phyloP scores from a whole-genome alignment of 2,113 vertebrate species.

The Thymallus thymallus region DNA sequence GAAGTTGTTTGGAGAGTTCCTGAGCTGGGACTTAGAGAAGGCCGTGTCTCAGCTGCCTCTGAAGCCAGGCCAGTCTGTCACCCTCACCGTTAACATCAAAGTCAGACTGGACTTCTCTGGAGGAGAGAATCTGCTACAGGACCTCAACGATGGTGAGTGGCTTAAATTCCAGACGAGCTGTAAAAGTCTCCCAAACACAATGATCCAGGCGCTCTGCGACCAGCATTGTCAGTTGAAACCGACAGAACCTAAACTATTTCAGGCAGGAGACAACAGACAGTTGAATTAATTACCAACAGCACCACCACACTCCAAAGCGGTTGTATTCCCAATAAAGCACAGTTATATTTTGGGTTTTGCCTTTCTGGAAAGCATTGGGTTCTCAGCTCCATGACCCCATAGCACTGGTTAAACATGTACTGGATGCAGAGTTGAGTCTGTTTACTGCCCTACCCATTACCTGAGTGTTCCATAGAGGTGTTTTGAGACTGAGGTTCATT shows the following conservation, averaged over 20 bases:
- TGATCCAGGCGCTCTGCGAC: too few species aligned
- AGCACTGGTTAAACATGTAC: background rate
- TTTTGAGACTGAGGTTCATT: background rate
- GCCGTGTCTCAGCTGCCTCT: slow-evolving; percentile 85
- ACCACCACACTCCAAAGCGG: too few species aligned
- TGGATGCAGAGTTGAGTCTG: too few species aligned
- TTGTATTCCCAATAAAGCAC: too few species aligned
- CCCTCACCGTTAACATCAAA: slow-evolving; percentile 78
- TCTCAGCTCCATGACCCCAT: background rate
- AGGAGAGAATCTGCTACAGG: slow-evolving; percentile 91
- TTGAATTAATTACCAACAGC: too few species aligned
- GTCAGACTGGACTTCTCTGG: slow-evolving; percentile 93
- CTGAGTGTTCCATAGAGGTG: background rate
- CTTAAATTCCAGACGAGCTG: background rate
- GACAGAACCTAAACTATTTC: background rate
- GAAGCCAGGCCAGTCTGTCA: slow-evolving; percentile 82
- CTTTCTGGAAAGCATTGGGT: background rate
- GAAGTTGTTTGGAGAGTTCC: slow-evolving; percentile 88
- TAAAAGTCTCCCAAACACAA: background rate
- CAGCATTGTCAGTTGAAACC: background rate
- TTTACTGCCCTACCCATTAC: background rate
- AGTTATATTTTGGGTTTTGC: background rate
- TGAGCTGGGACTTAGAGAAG: slow-evolving; percentile 90
- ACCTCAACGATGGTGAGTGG: slow-evolving; percentile 91
- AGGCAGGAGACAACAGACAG: background rate